Evolutionary conservation across 2,888 invertebrate genomes (phyloP).

Genomic region (Phyllotreta cruciferae): DNA sequence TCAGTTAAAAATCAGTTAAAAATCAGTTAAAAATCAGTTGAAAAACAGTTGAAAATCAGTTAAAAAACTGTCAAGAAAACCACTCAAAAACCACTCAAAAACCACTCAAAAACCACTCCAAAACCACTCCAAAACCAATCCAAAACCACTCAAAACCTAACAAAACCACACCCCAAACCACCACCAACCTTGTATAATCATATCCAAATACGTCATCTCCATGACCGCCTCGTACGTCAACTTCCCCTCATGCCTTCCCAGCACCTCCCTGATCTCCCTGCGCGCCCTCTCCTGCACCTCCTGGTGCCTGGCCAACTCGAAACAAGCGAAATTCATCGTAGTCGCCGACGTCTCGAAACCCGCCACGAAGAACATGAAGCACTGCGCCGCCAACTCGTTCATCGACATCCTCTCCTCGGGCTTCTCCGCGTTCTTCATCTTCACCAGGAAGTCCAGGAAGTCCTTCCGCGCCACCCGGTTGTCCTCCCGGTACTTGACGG

Average conservation of each 20-base stretch:
- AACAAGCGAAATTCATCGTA: background rate
- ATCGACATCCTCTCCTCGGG: background rate
- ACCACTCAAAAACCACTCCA: no score
- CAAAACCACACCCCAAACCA: no score
- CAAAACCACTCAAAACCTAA: no score
- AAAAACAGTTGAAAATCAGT: no score
- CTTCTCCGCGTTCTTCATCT: background rate
- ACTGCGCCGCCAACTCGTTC: slow-evolving; percentile 2
- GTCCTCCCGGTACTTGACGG: no score
- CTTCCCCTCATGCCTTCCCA: background rate
- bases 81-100: no score
- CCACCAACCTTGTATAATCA: slow-evolving; percentile 5
- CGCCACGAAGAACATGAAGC: slow-evolving; percentile 6
- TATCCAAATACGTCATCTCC: slow-evolving; percentile 8
- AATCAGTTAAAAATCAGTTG: no score
- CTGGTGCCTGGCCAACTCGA: background rate
- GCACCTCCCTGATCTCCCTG: background rate
- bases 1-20: no score
- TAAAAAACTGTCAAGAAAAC: no score
- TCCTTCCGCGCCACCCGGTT: background rate
- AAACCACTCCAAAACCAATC: no score
- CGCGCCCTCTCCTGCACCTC: slow-evolving; percentile 1
- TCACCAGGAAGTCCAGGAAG: slow-evolving; percentile 4
- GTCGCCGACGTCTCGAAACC: slow-evolving; percentile 2
- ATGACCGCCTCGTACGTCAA: background rate